Percentiles rank a stretch among this genome's conserved stretches.
These are phyloP conservation scores for Conomelus anceps DNA, from an alignment of 2,888 invertebrate species.

Conservation along the genomic window DNA sequence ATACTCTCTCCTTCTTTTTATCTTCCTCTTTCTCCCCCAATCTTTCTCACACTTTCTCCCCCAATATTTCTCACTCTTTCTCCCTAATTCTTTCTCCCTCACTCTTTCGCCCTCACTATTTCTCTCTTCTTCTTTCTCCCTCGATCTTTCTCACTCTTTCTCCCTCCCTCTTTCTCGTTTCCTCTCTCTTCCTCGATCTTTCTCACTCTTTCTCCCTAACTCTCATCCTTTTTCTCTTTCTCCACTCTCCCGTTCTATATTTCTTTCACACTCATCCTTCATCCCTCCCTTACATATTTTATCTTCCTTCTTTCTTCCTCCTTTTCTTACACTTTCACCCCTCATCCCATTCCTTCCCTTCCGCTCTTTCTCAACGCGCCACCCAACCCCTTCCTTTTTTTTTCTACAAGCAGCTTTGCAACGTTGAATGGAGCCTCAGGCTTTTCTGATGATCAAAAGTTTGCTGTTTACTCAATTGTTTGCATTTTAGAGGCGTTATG, in stretches of 20 bases:
- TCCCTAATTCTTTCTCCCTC: background rate
- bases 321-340: too few relatives aligned
- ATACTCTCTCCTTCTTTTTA: background rate
- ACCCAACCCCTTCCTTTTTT: background rate
- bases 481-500: background rate
- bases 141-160: constrained; percentile 16
- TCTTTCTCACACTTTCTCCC: background rate
- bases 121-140: background rate
- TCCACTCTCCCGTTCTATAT: background rate
- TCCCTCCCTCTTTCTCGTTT: constrained; percentile 22
- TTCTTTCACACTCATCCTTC: too few relatives aligned
- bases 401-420: background rate
- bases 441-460: background rate
- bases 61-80: background rate
- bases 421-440: background rate
- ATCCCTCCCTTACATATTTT: background rate
- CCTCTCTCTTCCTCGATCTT: constrained; percentile 26
- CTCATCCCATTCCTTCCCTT: background rate
- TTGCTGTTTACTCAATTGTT: background rate
- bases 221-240: background rate
- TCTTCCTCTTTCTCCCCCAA: background rate
- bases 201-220: constrained; percentile 17
- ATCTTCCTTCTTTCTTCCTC: background rate
- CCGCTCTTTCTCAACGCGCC: background rate
- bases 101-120: too few relatives aligned